A percentile compares a stretch with the other conserved stretches of the same genome.
Evolutionary conservation across 2,797 vertebrate species (phyloP).

Genomic region (Muscicapa striata): DNA sequence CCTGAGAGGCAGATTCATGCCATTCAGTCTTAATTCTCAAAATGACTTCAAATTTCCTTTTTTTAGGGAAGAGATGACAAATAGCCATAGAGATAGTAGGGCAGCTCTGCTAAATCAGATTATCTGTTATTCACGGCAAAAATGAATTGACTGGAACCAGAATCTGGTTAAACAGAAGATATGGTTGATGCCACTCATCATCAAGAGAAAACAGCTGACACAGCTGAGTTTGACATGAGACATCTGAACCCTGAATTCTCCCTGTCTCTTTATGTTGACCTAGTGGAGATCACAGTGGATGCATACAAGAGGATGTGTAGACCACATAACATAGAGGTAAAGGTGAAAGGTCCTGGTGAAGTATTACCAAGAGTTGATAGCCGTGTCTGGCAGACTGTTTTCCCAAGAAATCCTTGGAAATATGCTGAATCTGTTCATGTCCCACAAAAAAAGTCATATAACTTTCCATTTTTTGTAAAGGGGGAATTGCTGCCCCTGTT

Average conservation of each 20-base stretch:
- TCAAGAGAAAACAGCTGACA: neutral
- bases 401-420: neutral
- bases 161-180: slow-evolving; percentile 10
- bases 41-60: neutral
- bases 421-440: neutral
- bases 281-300: neutral
- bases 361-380: neutral
- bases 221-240: neutral
- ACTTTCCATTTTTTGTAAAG: neutral
- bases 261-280: neutral
- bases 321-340: neutral
- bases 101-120: neutral
- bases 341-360: neutral
- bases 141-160: neutral
- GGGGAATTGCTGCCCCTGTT: neutral
- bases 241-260: neutral
- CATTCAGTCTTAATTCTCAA: neutral
- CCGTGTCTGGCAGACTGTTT: neutral
- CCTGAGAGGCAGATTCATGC: neutral
- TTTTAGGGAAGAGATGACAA: neutral
- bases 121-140: neutral
- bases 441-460: neutral
- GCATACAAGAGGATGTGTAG: neutral
- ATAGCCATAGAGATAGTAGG: neutral
- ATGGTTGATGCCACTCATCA: neutral